Conservation (phyloP, 1,140 invertebrate genomes). For the Drosophila melanogaster region DNA sequence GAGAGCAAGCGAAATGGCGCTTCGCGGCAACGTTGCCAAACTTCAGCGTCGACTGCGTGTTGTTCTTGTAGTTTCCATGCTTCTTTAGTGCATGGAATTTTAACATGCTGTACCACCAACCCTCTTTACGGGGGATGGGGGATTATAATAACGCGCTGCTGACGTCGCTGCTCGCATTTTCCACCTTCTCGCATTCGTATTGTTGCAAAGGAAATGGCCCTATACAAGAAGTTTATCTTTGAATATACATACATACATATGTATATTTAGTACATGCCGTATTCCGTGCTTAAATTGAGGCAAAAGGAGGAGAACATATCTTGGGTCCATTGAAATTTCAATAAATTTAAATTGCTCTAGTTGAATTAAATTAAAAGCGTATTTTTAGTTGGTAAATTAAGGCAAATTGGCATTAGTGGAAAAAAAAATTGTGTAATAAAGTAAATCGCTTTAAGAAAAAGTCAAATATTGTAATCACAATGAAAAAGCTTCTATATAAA, state of each 20-base stretch:
- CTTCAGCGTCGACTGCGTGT: slow-evolving; percentile 54
- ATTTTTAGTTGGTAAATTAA: slow-evolving; percentile 82
- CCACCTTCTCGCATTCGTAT: slow-evolving; percentile 61
- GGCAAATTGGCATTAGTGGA: slow-evolving; percentile 75
- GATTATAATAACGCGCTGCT: slow-evolving; percentile 77
- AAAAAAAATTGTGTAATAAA: slow-evolving; percentile 14
- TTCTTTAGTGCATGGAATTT: slow-evolving; percentile 75
- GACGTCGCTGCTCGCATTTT: slow-evolving; percentile 69
- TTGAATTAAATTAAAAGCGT: slow-evolving; percentile 74
- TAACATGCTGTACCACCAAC: slow-evolving; percentile 65
- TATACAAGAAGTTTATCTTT: slow-evolving; percentile 43
- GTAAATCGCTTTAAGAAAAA: slow-evolving; percentile 19
- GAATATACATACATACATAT: background rate
- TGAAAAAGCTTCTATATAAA: background rate
- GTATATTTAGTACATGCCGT: slow-evolving; percentile 20
- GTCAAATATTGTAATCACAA: slow-evolving; percentile 15
- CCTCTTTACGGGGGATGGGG: slow-evolving; percentile 50
- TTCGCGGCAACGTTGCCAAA: slow-evolving; percentile 28
- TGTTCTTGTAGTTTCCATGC: slow-evolving; percentile 78
- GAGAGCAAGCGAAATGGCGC: slow-evolving; percentile 23
- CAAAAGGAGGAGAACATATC: slow-evolving; percentile 5
- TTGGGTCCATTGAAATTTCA: slow-evolving; percentile 69
- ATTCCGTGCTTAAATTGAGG: slow-evolving; percentile 32
- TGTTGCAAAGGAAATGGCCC: slow-evolving; percentile 59
- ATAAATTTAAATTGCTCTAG: slow-evolving; percentile 81